These are phyloP conservation scores for Poeciliopsis infans DNA, from an alignment of 2,797 vertebrate species.

Conservation along the genomic window DNA sequence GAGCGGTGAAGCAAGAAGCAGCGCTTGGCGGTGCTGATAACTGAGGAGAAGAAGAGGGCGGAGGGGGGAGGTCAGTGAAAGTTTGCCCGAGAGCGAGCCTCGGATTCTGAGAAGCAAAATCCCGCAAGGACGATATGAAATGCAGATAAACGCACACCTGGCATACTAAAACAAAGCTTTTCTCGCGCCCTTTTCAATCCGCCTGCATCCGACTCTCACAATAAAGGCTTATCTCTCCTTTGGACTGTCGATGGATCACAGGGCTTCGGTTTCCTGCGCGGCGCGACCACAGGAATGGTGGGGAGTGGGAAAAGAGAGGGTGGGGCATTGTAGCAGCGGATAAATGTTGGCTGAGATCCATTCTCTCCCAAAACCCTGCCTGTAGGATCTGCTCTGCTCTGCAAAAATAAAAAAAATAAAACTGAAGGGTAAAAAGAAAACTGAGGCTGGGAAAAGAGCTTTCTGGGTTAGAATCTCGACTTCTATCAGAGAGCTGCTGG, in stretches of 20 bases:
- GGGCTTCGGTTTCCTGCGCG: conserved; percentile 62
- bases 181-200: conserved; percentile 12
- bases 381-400: conserved; percentile 24
- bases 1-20: conserved; percentile 52
- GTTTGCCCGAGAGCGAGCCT: conserved; percentile 51
- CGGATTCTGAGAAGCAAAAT: conserved; percentile 18
- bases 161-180: conserved; percentile 4
- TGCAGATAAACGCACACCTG: background rate
- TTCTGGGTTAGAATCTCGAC: background rate
- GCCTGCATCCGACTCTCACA: conserved; percentile 34
- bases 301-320: conserved; percentile 58
- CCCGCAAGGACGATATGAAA: conserved; percentile 8
- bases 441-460: conserved; percentile 18
- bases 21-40: conserved; percentile 52
- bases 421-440: conserved; percentile 3
- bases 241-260: conserved; percentile 60
- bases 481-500: background rate
- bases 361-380: conserved; percentile 42
- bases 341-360: conserved; percentile 61
- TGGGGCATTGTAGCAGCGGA: conserved; percentile 63
- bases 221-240: conserved; percentile 48
- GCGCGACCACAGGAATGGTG: conserved; percentile 68
- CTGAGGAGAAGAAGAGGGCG: conserved; percentile 18
- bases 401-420: background rate
- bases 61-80: conserved; percentile 60